phyloP scores from a whole-genome alignment of 2,888 invertebrate species.

The Dynastes tityus region DNA sequence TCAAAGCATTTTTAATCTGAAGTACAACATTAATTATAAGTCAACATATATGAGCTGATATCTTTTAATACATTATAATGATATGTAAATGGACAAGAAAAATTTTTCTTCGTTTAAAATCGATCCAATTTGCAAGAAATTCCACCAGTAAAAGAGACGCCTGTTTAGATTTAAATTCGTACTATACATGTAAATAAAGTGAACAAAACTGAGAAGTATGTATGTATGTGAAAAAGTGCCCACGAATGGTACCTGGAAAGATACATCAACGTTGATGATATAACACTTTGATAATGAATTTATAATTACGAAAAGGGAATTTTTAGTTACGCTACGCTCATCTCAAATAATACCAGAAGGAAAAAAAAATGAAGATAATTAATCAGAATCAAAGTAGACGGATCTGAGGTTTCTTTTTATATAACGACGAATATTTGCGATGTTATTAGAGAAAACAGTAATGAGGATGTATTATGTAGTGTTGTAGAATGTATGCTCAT shows the following conservation, averaged over 20 bases:
- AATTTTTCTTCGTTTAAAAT: too few species aligned
- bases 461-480: neutral
- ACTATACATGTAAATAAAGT: neutral
- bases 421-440: conserved; percentile 8
- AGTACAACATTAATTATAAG: too few species aligned
- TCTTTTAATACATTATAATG: too few species aligned
- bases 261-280: neutral
- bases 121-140: too few species aligned
- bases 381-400: conserved; percentile 5
- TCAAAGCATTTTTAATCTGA: too few species aligned
- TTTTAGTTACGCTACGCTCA: conserved; percentile 26
- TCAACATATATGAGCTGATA: too few species aligned
- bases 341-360: conserved; percentile 14
- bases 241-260: neutral
- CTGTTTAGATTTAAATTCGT: too few species aligned
- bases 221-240: neutral
- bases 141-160: too few species aligned
- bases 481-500: neutral
- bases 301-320: conserved; percentile 22
- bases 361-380: conserved; percentile 11
- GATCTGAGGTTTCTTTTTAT: neutral
- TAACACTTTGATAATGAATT: conserved; percentile 27
- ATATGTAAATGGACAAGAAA: too few species aligned
- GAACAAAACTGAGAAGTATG: neutral
- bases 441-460: neutral